These are phyloP conservation scores for Scrobipalpa atriplicella DNA, from an alignment of 2,888 invertebrate genomes.

Conservation along the genomic window DNA sequence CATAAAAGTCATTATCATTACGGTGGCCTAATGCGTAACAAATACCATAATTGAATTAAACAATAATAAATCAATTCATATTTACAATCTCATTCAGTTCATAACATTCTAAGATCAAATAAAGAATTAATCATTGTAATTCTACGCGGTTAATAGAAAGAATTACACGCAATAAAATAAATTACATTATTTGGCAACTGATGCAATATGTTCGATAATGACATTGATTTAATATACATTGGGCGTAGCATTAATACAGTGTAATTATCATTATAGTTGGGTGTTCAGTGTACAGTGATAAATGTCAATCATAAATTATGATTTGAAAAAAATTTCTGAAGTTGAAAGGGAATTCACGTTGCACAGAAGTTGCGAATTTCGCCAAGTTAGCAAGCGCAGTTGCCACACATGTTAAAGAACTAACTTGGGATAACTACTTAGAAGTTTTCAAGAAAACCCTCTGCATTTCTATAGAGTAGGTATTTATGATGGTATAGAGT, in stretches of 20 bases:
- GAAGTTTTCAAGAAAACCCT: no score
- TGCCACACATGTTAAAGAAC: no score
- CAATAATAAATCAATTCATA: constrained; percentile 1
- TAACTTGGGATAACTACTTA: no score
- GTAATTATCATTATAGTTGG: constrained; percentile 15
- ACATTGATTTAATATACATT: constrained; percentile 39
- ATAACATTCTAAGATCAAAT: constrained; percentile 5
- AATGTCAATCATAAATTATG: constrained; percentile 12
- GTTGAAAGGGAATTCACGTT: no score
- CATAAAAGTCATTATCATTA: no score
- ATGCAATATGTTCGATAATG: constrained; percentile 44
- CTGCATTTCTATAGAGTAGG: no score
- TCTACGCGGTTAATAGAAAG: not conserved
- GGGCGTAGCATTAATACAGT: constrained; percentile 48
- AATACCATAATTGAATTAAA: constrained; percentile 5
- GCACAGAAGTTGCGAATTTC: no score
- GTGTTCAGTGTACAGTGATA: constrained; percentile 1
- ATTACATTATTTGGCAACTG: constrained; percentile 37
- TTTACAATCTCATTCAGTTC: not conserved
- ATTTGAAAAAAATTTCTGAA: not conserved
- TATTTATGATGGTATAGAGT: no score
- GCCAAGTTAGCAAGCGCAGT: no score
- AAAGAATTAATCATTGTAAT: constrained; percentile 5
- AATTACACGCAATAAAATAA: constrained; percentile 4
- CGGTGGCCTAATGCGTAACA: not conserved